Evolutionary conservation across 2,113 vertebrate species (phyloP), one percentile per base, ranked within the genome.

Genomic region (Leucopsar rothschildi): DNA sequence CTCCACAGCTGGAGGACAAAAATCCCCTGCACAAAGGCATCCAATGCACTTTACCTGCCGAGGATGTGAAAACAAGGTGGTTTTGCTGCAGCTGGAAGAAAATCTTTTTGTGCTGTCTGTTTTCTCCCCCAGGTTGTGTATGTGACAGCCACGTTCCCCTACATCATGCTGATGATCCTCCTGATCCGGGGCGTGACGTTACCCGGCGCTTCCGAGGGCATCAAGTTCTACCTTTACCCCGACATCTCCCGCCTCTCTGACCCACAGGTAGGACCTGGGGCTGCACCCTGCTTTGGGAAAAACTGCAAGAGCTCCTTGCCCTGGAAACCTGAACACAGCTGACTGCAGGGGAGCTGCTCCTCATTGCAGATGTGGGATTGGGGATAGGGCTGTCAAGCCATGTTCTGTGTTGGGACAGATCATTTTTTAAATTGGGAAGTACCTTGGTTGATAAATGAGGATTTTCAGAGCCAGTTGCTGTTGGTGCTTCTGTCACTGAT

Each of bases 221-320:
- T 99, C 96, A 99, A 99, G 90, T 99, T 99, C 98, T 99, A 99
- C 98, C 97, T 99, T 95, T 99, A 99, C 78, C 99, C 99, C 4
- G 99, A 99, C 92, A 98, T 99, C 28, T 99, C 99, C 33, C 98
- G 99, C 22, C 98, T 99, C 59, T 99, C 99, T 2, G 99, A 99
- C 97, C 99, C 99, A 44, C 99, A 99, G 99, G 99, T 99, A 99
- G 86, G 98, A 73, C 45, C 64, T 1, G 3, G 44, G 5, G 12
- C 44, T 52, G 35, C 6, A 0, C 4, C 0, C n/a, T 33, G 50
- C 1, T 42, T 18, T 77, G 35, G 10, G 10, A 45, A 72, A 90
- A 88, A 6, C 27, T 49, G 71, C n/a, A 28, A 6, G 17, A 21
- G 53, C 15, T 57, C 31, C 50, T 31, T 40, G 56, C 15, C 16